Base-by-base conservation (phyloP, 2,113 vertebrate genomes). In the Pollimyrus isidori region DNA sequence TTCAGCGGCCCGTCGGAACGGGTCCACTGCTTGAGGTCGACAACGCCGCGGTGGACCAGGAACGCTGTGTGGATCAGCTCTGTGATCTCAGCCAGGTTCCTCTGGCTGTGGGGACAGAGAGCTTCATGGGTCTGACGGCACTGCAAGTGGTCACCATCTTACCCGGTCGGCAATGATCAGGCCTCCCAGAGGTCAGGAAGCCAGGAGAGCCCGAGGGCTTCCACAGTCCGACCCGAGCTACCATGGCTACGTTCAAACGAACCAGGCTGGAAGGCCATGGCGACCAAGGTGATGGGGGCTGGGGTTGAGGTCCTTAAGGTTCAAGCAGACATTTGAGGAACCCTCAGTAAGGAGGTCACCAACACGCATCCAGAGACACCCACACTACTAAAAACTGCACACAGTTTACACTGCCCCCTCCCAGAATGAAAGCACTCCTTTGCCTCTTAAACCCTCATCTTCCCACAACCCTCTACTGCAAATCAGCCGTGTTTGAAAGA, bases 1-100 rank as follows among this genome's bases (percentile, higher is more conserved):
- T 98, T 98, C 92, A 98, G 93, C 0, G 97, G 95, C n/a, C 98
- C 98, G 7, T 99, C 97, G 0, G 97, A 97, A 26, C 95, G 94
- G 1, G 97, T 98, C 94, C 97, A 95, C 91, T 98, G 98, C 89
- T 95, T 97, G 87, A 99, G 94, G 89, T 99, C 96, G 19, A 99
- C 98, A 80, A 99, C 97, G 73, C 98, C 98, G 90, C 98, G 97
- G 92, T 99, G 98, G 92, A 99, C 98, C 91, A 99, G 95, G 92
- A 99, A 99, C 30, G 98, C 98, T 0, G 97, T 99, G 91, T 99
- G 97, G 93, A 99, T 99, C 94, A 99, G 93, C 92, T 99, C 98
- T 0, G 98, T 97, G 93, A 99, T 99, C 95, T 99, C 98, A 13
- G 98, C 98, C 94, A 99, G 95, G 90, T 96, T 98, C 92, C 98